These are phyloP conservation scores for Dioctria rufipes DNA, from an alignment of 2,888 invertebrate species.

Conservation along the genomic window DNA sequence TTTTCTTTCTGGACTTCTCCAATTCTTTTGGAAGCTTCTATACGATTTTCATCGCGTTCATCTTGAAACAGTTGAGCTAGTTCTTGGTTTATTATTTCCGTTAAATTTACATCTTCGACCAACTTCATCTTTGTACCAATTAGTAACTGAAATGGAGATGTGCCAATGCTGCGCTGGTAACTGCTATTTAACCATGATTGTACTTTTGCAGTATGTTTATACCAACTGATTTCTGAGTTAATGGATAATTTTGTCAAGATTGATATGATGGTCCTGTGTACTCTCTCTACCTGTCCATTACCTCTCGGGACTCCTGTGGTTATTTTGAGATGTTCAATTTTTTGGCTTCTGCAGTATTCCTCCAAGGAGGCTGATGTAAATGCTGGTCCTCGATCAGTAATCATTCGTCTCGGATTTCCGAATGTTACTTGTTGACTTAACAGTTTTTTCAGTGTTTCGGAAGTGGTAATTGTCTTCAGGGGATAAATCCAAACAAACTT, in stretches of 20 bases:
- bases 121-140: too few relatives aligned
- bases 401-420: slow-evolving; percentile 35
- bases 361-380: slow-evolving; percentile 32
- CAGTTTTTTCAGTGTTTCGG: slow-evolving; percentile 47
- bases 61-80: too few relatives aligned
- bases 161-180: slow-evolving; percentile 43
- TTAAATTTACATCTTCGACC: too few relatives aligned
- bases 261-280: not conserved
- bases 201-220: slow-evolving; percentile 58
- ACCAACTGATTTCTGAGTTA: slow-evolving; percentile 60
- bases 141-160: too few relatives aligned
- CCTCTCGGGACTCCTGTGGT: slow-evolving; percentile 3
- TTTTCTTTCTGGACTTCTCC: too few relatives aligned
- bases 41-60: too few relatives aligned
- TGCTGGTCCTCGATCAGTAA: slow-evolving; percentile 24
- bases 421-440: slow-evolving; percentile 19
- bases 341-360: slow-evolving; percentile 24
- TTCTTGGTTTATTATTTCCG: too few relatives aligned
- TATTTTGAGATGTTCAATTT: slow-evolving; percentile 17
- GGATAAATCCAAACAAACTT: slow-evolving; percentile 38
- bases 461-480: slow-evolving; percentile 14
- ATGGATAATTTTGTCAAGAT: slow-evolving; percentile 27
- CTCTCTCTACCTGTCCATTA: not conserved
- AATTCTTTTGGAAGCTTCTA: too few relatives aligned
- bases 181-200: slow-evolving; percentile 60